Evolutionary conservation across 2,888 invertebrate genomes (phyloP).

Genomic region (Cataglyphis altisquamis): DNA sequence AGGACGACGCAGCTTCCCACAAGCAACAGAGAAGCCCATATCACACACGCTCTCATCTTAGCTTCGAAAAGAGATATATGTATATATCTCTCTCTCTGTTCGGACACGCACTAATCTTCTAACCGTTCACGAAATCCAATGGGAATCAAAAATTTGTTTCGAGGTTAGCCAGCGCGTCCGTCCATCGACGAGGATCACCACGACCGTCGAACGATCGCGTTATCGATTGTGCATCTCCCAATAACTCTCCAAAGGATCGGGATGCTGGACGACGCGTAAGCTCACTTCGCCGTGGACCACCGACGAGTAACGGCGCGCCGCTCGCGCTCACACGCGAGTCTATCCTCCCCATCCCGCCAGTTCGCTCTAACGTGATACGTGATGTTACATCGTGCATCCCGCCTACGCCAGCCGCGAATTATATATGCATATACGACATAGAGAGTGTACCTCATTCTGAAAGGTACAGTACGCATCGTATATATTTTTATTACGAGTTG

Average conservation of each 20-base stretch:
- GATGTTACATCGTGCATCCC: neutral
- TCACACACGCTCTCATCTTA: slow-evolving; percentile 26
- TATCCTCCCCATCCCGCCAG: neutral
- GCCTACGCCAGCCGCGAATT: slow-evolving; percentile 11
- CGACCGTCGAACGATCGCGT: slow-evolving; percentile 21
- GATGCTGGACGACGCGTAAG: slow-evolving; percentile 16
- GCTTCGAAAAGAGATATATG: neutral
- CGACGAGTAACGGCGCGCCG: slow-evolving; percentile 37
- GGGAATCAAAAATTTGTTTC: neutral
- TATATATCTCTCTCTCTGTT: neutral
- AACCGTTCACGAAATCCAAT: neutral
- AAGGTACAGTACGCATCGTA: neutral
- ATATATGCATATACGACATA: neutral
- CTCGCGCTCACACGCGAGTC: neutral
- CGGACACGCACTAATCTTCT: neutral
- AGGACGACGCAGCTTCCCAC: slow-evolving; percentile 64
- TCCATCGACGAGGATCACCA: slow-evolving; percentile 29
- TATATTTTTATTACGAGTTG: neutral
- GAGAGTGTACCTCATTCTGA: neutral
- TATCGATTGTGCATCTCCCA: slow-evolving; percentile 39
- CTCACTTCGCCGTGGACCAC: slow-evolving; percentile 18
- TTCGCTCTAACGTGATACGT: neutral
- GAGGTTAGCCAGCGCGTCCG: slow-evolving; percentile 29
- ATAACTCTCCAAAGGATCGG: neutral
- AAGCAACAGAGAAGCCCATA: slow-evolving; percentile 56